These are phyloP conservation scores for Heliconius hermathena DNA, from an alignment of 1,140 invertebrate species.

Conservation along the genomic window DNA sequence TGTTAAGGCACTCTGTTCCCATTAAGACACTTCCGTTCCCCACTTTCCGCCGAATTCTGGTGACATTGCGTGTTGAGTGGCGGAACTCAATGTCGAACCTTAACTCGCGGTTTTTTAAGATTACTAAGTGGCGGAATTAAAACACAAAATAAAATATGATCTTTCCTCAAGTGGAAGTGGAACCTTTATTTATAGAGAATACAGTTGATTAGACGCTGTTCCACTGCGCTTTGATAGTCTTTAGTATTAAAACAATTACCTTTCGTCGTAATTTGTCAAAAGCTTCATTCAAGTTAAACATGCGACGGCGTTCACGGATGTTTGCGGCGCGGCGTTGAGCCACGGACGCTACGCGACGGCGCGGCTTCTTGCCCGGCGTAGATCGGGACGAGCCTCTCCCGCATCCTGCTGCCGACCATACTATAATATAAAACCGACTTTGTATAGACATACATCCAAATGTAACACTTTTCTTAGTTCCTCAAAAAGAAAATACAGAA, in stretches of 20 bases:
- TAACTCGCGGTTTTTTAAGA: too few relatives aligned
- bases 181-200: too few relatives aligned
- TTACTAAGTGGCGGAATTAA: too few relatives aligned
- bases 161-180: too few relatives aligned
- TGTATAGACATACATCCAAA: constrained; percentile 1
- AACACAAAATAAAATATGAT: too few relatives aligned
- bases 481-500: too few relatives aligned
- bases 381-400: constrained; percentile 57
- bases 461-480: neutral
- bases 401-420: constrained; percentile 77
- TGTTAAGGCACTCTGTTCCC: too few relatives aligned
- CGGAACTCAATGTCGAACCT: too few relatives aligned
- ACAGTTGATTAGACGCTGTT: neutral
- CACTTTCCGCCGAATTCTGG: too few relatives aligned
- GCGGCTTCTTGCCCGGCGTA: constrained; percentile 87
- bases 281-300: constrained; percentile 99
- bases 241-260: constrained; percentile 66
- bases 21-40: too few relatives aligned
- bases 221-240: neutral
- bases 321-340: constrained; percentile 96
- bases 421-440: constrained; percentile 38
- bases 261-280: constrained; percentile 96
- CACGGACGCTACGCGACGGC: constrained; percentile 93
- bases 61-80: too few relatives aligned
- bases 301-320: constrained; percentile 95